Evolutionary conservation across 1,140 invertebrate genomes (phyloP), one percentile per base, ranked within the genome.

Genomic region (Scaptomyza graminum): DNA sequence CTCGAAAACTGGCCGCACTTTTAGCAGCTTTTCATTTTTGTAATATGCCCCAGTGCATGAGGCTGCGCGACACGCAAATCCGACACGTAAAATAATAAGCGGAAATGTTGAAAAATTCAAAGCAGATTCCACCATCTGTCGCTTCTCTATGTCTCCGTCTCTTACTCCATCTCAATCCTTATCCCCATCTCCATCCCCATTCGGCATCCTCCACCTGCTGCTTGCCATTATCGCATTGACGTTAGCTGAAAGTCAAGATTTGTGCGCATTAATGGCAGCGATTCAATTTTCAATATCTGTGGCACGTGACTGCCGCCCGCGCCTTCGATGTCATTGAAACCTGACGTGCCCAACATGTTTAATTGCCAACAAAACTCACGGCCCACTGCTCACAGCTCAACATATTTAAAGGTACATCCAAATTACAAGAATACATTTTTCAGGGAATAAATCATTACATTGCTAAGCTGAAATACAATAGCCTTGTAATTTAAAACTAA

Each of bases 51-150:
- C 78, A 61, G 28, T 62, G 70, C 60, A 51, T 41, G 56, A 43
- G 44, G 60, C 71, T 75, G 72, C 83, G 84, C 83, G 83, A 74
- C 83, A 88, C 79, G 76, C 68, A 79, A 82, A 76, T 68, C 66
- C 63, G 83, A 88, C 83, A 88, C 83, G 83, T 88, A 88, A 76
- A 88, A 88, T 88, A 88, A 88, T 88, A 88, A 88, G 83, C 83
- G 83, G 79, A 88, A 88, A 88, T 88, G 84, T 88, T 88, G 84
- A 88, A 89, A 85, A 83, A 88, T 88, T 87, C 83, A 88, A 88
- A 88, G 80, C 79, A 81, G 65, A 76, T 83, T 76, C 84, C 59
- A 59, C 47, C 46, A 52, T 44, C 60, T 67, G 62, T 54, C 63
- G 41, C 69, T 28, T 22, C 46, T 22, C 31, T 8, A 49, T 37